Evolutionary conservation across 2,113 vertebrate genomes (phyloP), one percentile per base, ranked within the genome.

Genomic region (Verasper variegatus): DNA sequence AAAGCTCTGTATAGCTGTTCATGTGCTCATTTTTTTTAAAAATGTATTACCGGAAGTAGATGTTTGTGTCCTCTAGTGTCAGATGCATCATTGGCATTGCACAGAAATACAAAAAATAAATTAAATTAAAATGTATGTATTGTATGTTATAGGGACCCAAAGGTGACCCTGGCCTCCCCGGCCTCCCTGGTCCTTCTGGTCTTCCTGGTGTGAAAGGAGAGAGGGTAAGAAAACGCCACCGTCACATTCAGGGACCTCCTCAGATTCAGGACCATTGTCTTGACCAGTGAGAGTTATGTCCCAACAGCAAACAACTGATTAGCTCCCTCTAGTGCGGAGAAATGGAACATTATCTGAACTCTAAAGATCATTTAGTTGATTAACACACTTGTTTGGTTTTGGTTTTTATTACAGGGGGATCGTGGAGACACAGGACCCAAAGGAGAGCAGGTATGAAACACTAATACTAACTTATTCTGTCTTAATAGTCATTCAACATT

Each of bases 91-190:
- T 37, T 37, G 35, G 35, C 35, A 37, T 37, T 37, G 2, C 35
- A 37, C 35, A 37, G 35, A 37, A 37, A 37, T 37, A 37, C 35
- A 10, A 37, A 37, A 6, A 37, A n/a, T n/a, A n/a, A n/a, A n/a
- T n/a, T n/a, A n/a, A n/a, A 37, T 37, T 2, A 2, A 49, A 14
- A 6, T 49, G 17, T 52, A n/a, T 54, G 20, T n/a, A 2, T 77
- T 63, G 4, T 78, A 52, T 79, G 20, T 91, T 83, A 82, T 84
- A 99, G 97, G 97, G 97, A 88, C 77, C 95, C 47, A 93, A 94
- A 86, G 97, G 98, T 61, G 96, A 95, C 78, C 95, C 95, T 23
- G 98, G 98, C 35, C 95, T 98, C 60, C 95, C 96, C 73, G 98
- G 98, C 81, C 82, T 98, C 57, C 96, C 98, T 62, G 98, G 97